These are phyloP conservation scores for Naja naja DNA, from an alignment of 2,113 vertebrate genomes.

Conservation along the genomic window DNA sequence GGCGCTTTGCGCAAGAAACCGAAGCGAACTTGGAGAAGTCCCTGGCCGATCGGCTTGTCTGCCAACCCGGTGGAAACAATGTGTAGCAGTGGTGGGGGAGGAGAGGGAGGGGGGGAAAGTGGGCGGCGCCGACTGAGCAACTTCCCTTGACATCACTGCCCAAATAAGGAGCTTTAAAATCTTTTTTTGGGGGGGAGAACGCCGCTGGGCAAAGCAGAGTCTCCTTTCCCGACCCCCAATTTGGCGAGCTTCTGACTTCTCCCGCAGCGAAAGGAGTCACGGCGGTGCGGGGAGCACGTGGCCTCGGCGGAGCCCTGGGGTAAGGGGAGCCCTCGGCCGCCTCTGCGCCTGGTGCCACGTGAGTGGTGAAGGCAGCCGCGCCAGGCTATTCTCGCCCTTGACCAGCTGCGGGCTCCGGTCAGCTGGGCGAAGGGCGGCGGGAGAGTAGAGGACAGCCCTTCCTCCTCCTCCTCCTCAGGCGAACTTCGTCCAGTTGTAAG, in stretches of 20 bases:
- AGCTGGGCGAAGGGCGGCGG: background rate
- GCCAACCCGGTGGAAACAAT: conserved; percentile 73
- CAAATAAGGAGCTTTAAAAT: conserved; percentile 85
- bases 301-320: background rate
- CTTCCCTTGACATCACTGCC: conserved; percentile 88
- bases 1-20: background rate
- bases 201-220: conserved; percentile 43
- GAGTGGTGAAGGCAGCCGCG: background rate
- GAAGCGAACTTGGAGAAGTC: background rate
- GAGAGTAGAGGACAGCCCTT: background rate
- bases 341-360: background rate
- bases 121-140: conserved; percentile 76
- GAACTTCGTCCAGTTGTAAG: background rate
- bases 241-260: background rate
- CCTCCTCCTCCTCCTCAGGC: background rate
- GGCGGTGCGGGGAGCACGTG: background rate
- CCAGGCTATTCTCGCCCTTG: background rate
- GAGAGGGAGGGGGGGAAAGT: conserved; percentile 30
- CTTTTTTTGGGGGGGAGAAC: conserved; percentile 52
- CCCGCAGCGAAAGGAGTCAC: background rate
- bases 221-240: conserved; percentile 15
- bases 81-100: conserved; percentile 63
- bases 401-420: background rate
- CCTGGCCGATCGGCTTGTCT: background rate
- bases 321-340: background rate